Evolutionary conservation across 2,888 invertebrate species (phyloP), one percentile per base, ranked within the genome.

Genomic region (Aphodius sticticus): DNA sequence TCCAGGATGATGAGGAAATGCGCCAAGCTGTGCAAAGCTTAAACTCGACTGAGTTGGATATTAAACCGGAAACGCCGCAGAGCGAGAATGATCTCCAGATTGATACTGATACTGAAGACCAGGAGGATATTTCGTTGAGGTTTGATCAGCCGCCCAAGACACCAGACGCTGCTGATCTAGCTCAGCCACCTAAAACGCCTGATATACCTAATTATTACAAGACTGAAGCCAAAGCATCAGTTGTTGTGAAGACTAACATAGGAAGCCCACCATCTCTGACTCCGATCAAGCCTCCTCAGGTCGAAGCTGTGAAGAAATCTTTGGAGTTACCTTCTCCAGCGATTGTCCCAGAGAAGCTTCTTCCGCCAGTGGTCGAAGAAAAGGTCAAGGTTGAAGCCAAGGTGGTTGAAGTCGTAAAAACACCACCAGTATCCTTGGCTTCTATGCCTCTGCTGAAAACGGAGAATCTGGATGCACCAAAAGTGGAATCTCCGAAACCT

Each of bases 1-100:
- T 95, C 84, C 96, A 96, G 89, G 95, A 95, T 83, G 94, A 95
- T 38, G 96, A 96, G 86, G 96, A 96, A 90, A 95, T 95, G 91
- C 92, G 95, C 84, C 95, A 95, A 88, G 96, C 96, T 0, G 95
- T 96, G 1, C 95, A 95, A 88, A 96, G 95, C 87, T 89, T 96
- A 26, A 93, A 93, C 12, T 89, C 90, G 0, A 91, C 92, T 86
- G 94, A 93, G 87, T 90, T 94, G 88, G 94, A 95, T 85, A 91
- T 93, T 78, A 96, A 96, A 88, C 96, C 95, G 0, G 96, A 96
- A 80, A 96, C 96, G 0, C 96, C 96, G 5, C 94, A 95, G 84
- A 96, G 96, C 72, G 96, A 96, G 86, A 93, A 93, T 86, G 96
- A 96, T 85, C 89, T 96, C 26, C 94, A 96, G 88, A 96, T 96